Evolutionary conservation across 2,113 vertebrate genomes (phyloP), one percentile per base, ranked within the genome.

Genomic region (Chunga burmeisteri): DNA sequence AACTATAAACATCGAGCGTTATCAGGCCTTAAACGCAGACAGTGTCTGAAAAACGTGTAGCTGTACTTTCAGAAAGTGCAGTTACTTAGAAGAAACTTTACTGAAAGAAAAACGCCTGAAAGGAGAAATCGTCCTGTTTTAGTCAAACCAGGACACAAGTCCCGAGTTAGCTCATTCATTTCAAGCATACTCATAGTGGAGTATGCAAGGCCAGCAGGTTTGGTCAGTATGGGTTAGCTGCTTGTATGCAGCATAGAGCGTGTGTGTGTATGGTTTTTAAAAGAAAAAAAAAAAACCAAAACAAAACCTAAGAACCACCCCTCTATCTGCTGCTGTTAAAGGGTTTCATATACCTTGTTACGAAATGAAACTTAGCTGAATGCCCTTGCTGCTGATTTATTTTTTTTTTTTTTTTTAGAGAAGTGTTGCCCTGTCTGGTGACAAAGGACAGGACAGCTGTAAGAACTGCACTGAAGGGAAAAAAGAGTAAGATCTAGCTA

Each of bases 111-210:
- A 38, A 38, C 9, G 38, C 38, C 38, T 38, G 38, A 38, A 38
- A 38, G 38, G 38, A 38, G 38, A 38, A 38, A 38, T 38, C 38
- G 9, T 38, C 38, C 38, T 38, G 38, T 38, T 38, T 38, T 38
- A 38, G 38, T 38, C 38, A 38, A 38, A 38, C 38, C 38, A 38
- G 38, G 38, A 38, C 38, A 38, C 0, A 1, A 4, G 21, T 7
- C 49, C n/a, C 4, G 2, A 12, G 50, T 0, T 47, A 4, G 34
- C 36, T 44, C 50, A 2, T 13, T 29, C 0, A 0, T 29, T 29
- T 17, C 13, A 5, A 4, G 52, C 18, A 1, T 0, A 3, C n/a
- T 9, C 42, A 0, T 1, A 19, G 50, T 17, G 53, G n/a, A 20
- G 25, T 2, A 4, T 7, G 19, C 12, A 12, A 9, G 53, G 77